Evolutionary conservation across 2,797 vertebrate genomes (phyloP).

Genomic region (Sebastes baramenuke): DNA sequence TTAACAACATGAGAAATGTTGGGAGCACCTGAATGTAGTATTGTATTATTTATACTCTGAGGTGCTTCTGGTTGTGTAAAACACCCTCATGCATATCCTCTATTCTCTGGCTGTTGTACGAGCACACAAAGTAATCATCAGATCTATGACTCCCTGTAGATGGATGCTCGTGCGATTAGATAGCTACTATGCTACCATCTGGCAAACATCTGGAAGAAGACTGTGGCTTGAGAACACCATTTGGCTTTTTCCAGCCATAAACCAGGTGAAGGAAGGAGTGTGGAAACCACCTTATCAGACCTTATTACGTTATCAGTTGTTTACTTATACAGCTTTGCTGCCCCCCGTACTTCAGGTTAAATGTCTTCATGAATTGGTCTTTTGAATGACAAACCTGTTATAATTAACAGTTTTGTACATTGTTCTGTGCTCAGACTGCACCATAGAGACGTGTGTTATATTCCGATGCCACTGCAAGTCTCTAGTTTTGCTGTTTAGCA

Average conservation of each 20-base stretch:
- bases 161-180: neutral
- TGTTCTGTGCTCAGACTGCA: neutral
- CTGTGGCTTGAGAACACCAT: neutral
- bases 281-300: neutral
- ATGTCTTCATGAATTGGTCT: neutral
- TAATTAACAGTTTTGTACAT: neutral
- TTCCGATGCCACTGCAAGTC: neutral
- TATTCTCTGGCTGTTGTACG: neutral
- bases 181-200: constrained; percentile 28
- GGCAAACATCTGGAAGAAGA: constrained; percentile 48
- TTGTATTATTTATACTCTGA: neutral
- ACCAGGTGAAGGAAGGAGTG: neutral
- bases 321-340: neutral
- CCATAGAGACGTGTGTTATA: neutral
- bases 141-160: constrained; percentile 19
- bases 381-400: neutral
- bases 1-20: neutral
- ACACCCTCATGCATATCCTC: neutral
- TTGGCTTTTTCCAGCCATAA: constrained; percentile 11
- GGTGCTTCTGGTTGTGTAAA: neutral
- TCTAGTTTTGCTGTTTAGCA: neutral
- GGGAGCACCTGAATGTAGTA: neutral
- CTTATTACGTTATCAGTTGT: neutral
- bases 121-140: constrained; percentile 18
- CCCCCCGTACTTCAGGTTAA: neutral